A percentile compares a stretch with the other conserved stretches of the same genome.
Conservation (phyloP, 2,888 invertebrate species). For the Bombylius major region DNA sequence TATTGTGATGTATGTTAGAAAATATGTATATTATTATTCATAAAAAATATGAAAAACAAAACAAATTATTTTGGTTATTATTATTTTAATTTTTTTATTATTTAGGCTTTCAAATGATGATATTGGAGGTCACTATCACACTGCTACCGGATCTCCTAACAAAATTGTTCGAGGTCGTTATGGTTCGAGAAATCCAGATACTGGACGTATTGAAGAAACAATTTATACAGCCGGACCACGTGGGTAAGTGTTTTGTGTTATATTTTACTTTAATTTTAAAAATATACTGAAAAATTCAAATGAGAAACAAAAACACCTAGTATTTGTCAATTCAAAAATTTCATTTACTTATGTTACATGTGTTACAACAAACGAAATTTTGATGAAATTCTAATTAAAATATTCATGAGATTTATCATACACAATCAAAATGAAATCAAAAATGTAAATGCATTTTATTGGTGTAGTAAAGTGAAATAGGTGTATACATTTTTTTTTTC, state of each 20-base stretch:
- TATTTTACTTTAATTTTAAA: background rate
- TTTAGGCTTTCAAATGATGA: conserved; percentile 43
- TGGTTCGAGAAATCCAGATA: conserved; percentile 59
- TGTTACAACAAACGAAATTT: background rate
- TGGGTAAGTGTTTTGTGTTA: conserved; percentile 40
- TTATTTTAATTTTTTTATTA: background rate
- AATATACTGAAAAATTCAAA: background rate
- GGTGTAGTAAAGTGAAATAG: no score
- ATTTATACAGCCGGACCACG: conserved; percentile 64
- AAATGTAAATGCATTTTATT: no score
- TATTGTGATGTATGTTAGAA: no score
- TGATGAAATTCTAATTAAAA: no score
- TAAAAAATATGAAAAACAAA: no score
- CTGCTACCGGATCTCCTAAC: conserved; percentile 48
- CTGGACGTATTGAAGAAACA: conserved; percentile 54
- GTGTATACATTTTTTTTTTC: no score
- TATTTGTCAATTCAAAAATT: background rate
- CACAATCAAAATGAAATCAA: no score
- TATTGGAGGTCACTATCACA: conserved; percentile 57
- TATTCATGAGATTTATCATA: no score
- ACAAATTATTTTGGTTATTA: background rate
- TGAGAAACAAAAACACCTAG: background rate
- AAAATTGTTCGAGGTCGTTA: conserved; percentile 58
- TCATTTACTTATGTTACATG: background rate
- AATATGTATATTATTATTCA: no score